Percentiles rank a stretch among this genome's conserved stretches.
These are phyloP conservation scores for Ctenosaura bakeri DNA, from an alignment of 2,797 vertebrate genomes.

Conservation along the genomic window DNA sequence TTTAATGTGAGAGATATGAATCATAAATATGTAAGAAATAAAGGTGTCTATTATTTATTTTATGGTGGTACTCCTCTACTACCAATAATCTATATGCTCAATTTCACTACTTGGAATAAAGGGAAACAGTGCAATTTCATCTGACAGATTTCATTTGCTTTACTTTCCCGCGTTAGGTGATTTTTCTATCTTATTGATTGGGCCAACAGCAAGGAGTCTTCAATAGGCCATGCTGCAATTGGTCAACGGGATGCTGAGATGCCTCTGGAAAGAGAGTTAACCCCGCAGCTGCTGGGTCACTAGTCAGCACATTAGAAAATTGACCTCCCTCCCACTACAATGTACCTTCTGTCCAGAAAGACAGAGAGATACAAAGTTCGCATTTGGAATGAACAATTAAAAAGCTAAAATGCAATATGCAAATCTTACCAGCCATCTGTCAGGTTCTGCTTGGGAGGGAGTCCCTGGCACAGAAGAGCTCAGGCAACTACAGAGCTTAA, in stretches of 20 bases:
- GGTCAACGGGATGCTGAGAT: conserved; percentile 32
- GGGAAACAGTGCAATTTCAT: neutral
- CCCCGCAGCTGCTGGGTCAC: conserved; percentile 50
- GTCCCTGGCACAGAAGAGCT: conserved; percentile 2
- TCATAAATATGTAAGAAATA: neutral
- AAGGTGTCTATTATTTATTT: neutral
- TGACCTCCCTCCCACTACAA: conserved; percentile 45
- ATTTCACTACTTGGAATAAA: neutral
- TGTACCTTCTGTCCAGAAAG: conserved; percentile 46
- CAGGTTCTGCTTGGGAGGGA: conserved; percentile 32
- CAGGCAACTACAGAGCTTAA: neutral
- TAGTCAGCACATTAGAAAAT: conserved; percentile 46
- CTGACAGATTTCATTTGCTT: conserved; percentile 7
- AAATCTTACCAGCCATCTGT: conserved; percentile 45
- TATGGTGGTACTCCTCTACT: neutral
- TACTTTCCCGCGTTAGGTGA: conserved; percentile 11
- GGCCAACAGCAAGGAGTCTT: neutral
- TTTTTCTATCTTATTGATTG: conserved; percentile 29
- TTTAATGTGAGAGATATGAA: neutral
- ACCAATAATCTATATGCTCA: neutral
- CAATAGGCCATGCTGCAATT: conserved; percentile 13
- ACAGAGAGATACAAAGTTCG: conserved; percentile 51
- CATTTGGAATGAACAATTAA: conserved; percentile 49
- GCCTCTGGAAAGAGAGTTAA: conserved; percentile 38
- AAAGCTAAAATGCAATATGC: conserved; percentile 46